Percentiles rank a stretch among this genome's conserved stretches.
Conservation (phyloP, 2,797 vertebrate genomes). For the Emys orbicularis region DNA sequence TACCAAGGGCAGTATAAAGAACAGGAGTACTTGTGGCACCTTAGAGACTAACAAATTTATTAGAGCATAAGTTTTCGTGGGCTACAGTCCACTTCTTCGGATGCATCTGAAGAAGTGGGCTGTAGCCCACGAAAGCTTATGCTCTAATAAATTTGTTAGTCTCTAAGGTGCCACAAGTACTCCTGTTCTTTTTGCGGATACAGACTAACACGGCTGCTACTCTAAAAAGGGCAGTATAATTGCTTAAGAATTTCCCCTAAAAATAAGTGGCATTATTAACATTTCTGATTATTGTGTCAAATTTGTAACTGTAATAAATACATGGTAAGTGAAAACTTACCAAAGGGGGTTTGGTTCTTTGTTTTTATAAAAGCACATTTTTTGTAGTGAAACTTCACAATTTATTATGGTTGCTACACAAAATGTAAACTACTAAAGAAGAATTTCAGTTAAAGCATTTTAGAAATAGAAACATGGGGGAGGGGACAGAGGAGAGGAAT, state of each 20-base stretch:
- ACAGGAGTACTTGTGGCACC: too few relatives aligned
- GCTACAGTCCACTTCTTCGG: too few relatives aligned
- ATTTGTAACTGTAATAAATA: not conserved
- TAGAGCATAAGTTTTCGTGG: too few relatives aligned
- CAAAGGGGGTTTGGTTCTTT: not conserved
- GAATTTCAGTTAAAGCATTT: not conserved
- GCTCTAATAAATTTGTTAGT: too few relatives aligned
- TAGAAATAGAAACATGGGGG: not conserved
- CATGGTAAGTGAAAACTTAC: not conserved
- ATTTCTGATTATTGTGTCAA: not conserved
- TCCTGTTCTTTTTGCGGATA: too few relatives aligned
- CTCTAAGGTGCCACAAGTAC: too few relatives aligned
- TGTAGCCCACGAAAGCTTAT: too few relatives aligned
- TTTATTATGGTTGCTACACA: not conserved
- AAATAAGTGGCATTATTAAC: not conserved
- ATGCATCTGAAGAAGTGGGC: too few relatives aligned
- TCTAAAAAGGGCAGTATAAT: not conserved
- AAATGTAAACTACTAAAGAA: not conserved
- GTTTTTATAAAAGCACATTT: not conserved
- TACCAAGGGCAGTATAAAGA: not conserved
- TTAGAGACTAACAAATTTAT: too few relatives aligned
- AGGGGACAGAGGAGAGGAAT: not conserved
- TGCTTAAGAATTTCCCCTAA: not conserved
- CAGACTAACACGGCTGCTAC: too few relatives aligned
- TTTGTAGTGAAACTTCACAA: not conserved